A percentile compares a stretch with the other conserved stretches of the same genome.
Conservation (phyloP, 2,888 invertebrate species). For the Thecocarcelia acutangulata region DNA sequence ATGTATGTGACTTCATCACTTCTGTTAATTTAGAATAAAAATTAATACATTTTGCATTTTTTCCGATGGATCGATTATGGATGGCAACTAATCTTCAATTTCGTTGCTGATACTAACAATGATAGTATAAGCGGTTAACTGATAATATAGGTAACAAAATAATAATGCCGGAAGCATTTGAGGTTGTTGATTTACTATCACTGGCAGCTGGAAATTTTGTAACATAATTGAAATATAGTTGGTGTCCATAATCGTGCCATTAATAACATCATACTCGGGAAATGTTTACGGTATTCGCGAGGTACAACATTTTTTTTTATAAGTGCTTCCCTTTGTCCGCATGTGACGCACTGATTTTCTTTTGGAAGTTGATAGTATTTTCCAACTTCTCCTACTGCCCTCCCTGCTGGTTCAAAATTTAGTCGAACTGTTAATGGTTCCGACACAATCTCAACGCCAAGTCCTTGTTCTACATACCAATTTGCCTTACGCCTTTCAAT, state of each 20-base stretch:
- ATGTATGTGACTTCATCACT: conserved; percentile 90
- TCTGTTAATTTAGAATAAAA: conserved; percentile 81
- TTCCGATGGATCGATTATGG: no score
- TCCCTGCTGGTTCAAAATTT: conserved; percentile 89
- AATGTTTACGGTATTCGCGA: conserved; percentile 89
- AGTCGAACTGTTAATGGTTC: conserved; percentile 86
- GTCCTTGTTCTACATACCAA: conserved; percentile 83
- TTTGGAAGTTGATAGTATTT: conserved; percentile 88
- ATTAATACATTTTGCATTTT: neutral
- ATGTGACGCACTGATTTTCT: conserved; percentile 90
- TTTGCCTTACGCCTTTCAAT: conserved; percentile 88
- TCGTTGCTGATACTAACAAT: no score
- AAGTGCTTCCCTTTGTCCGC: conserved; percentile 86
- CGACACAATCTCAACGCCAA: conserved; percentile 81
- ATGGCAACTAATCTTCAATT: no score
- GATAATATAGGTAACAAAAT: no score
- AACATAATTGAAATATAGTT: no score
- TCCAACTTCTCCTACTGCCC: conserved; percentile 87
- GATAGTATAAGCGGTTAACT: no score
- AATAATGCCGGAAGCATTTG: no score
- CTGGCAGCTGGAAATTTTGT: no score
- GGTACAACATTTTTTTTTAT: conserved; percentile 92
- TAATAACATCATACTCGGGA: conserved; percentile 83
- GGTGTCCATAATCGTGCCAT: no score
- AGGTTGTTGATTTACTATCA: no score